Base-by-base conservation (phyloP, 1,140 invertebrate species). In the Leptestheria dahalacensis region DNA sequence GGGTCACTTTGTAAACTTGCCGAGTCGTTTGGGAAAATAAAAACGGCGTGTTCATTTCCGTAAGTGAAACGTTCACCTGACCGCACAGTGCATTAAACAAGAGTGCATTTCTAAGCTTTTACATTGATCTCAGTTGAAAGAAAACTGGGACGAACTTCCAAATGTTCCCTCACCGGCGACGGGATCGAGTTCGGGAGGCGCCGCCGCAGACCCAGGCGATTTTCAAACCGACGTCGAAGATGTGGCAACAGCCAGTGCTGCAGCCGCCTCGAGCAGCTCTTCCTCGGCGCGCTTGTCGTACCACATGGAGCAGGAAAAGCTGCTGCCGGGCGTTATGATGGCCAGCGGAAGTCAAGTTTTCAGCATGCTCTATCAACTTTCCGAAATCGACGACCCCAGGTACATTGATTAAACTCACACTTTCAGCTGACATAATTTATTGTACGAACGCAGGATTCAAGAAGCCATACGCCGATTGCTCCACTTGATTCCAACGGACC, bases 291-390 rank as follows among this genome's bases (percentile, higher is more conserved):
- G 24, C 4, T 18, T 57, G 25, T 48, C 48, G 18, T 63, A 62
- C 54, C 63, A 66, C 33, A 59, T 65, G 33, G 66, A 69, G 24
- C 64, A 75, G 66, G 75, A 78, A 65, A 77, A 76, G 65, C 71
- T 70, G 60, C 65, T 78, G 29, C 77, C 77, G 53, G 76, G 77
- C 18, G 75, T 78, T 28, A 71, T 78, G 4, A 78, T 78, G 73
- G 72, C 76, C 4, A 65, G 67, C 48, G 74, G 71, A 53, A 73
- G 70, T 49, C 71, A 77, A 62, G 73, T 78, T 9, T 78, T 78
- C 69, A 68, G 73, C 20, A 72, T 76, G 68, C 65, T 78, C n/a
- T 77, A 77, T 61, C 71, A 75, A 57, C 66, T 78, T 10, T 70
- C 74, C 26, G 71, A 72, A 46, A 65, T 76, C 25, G 71, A 75